Conservation (phyloP, 2,888 invertebrate genomes). For the Ochropleura plecta region DNA sequence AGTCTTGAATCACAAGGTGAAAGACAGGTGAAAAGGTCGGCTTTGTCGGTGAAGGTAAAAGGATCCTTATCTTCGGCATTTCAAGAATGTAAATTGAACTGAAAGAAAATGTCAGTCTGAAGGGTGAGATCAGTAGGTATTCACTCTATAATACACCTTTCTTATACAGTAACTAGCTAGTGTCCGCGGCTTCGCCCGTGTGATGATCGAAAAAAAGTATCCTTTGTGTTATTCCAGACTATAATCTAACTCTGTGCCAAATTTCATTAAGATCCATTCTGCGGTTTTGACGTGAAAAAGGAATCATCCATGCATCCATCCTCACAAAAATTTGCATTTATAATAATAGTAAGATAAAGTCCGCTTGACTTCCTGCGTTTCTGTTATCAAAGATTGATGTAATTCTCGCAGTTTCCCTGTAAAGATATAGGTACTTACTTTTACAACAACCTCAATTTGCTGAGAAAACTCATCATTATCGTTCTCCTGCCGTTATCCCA, state of each 20-base stretch:
- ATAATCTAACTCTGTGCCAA: too few species aligned
- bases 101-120: background rate
- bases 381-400: background rate
- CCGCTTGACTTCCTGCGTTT: background rate
- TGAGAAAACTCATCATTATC: too few species aligned
- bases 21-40: slow-evolving; percentile 36
- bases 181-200: too few species aligned
- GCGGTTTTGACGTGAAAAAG: too few species aligned
- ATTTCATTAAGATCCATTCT: too few species aligned
- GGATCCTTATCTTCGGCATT: slow-evolving; percentile 3
- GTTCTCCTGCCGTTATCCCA: too few species aligned
- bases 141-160: background rate
- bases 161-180: too few species aligned
- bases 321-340: too few species aligned
- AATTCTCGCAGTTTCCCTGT: background rate
- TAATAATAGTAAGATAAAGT: too few species aligned
- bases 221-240: too few species aligned
- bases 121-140: background rate
- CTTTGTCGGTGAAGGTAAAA: slow-evolving; percentile 15
- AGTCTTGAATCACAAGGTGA: slow-evolving; percentile 29
- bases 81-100: slow-evolving; percentile 9
- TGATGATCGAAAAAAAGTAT: too few species aligned
- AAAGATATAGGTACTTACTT: background rate
- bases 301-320: too few species aligned
- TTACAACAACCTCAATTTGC: background rate